Evolutionary conservation across 2,797 vertebrate genomes (phyloP), one percentile per base, ranked within the genome.

Genomic region (Tiaroga cobitis): DNA sequence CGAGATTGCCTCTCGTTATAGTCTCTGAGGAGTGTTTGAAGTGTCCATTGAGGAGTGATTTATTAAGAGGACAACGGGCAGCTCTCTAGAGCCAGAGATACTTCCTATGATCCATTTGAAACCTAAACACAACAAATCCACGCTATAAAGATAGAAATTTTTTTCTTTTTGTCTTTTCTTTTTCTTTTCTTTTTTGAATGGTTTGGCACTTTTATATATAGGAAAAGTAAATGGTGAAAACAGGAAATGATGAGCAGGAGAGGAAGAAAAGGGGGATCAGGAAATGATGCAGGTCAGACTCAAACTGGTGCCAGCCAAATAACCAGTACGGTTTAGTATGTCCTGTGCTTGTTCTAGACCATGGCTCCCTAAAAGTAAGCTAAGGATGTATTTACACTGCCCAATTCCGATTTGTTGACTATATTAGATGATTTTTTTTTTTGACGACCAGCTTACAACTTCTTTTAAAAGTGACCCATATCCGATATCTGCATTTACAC

Each of bases 31-130:
- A 79, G 32, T 11, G 51, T 39, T 69, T 77, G 74, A 70, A n/a
- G 43, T 82, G 82, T 76, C 61, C 41, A 29, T 65, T 67, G 82
- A 76, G 72, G 18, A 34, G 63, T 85, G 73, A 85, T 81, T 84
- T 84, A 79, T 79, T 46, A 56, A 39, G n/a, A 56, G 63, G 46
- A 84, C 34, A 72, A 61, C 46, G 54, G 68, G 26, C 69, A 16
- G 41, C 29, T 32, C 32, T 78, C 46, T 11, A 61, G 11, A 74
- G 81, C 70, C 3, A 46, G 37, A 61, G 9, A 41, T 21, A 24
- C 15, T 37, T 49, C 43, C 49, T n/a, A 19, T 46, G 13, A 19
- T 59, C 46, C 21, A 13, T 43, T 82, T 26, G 6, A 59, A 49
- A 59, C 79, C n/a, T 67, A 39, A 67, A 59, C 39, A 51, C 10